Evolutionary conservation across 2,888 invertebrate genomes (phyloP), one percentile per base, ranked within the genome.

Genomic region (Macrophya annulata): DNA sequence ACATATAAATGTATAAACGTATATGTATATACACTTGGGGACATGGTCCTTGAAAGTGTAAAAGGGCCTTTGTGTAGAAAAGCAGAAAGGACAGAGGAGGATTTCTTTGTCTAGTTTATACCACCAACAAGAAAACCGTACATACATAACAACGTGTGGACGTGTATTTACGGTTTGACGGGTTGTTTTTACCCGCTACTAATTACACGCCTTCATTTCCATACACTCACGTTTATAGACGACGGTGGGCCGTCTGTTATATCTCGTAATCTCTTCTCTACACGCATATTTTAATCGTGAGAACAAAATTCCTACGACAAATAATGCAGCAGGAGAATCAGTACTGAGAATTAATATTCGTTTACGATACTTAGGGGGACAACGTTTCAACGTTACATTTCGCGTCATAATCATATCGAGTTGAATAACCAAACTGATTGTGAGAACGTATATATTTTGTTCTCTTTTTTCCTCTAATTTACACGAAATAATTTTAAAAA

Each of bases 51-150:
- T 81, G 21, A 81, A 62, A 81, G 81, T 81, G 81, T 81, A 62
- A 81, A 81, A 43, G 81, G 81, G 81, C 62, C 81, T 81, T 81
- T 81, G 81, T 81, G 81, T 81, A 21, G 74, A 81, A 81, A 37
- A 81, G 62, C 21, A 81, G 62, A 77, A 51, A 31, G 51, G 77
- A 77, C 31, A 51, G 62, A 81, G 81, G 81, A 81, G 62, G 62
- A 62, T 62, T 62, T 81, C 81, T 81, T 81, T 81, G 81, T 81
- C 62, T 81, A 81, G 81, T 81, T 62, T 40, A 43, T 62, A 43
- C 62, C 21, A 43, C 51, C 51, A 62, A 25, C n/a, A 21, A 43
- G 62, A 40, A 10, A 51, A 10, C 40, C 4, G 15, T 55, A 62
- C 12, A 12, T 25, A 25, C 12, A 62, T 62, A n/a, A n/a, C n/a